These are phyloP conservation scores for Drosophila pallidifrons DNA, from an alignment of 1,140 invertebrate genomes.

Conservation along the genomic window DNA sequence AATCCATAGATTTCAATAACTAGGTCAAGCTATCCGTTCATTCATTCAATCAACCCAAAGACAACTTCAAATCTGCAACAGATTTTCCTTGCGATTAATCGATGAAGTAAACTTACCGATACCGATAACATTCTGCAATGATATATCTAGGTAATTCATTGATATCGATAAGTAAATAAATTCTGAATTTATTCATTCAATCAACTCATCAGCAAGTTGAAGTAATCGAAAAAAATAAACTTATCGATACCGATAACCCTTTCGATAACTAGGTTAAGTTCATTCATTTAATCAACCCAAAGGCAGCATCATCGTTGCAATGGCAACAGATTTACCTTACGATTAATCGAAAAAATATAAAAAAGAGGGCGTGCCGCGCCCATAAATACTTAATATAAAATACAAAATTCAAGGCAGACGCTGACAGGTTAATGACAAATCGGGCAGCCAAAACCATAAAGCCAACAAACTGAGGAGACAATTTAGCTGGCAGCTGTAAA, in stretches of 20 bases:
- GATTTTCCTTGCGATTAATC: no score
- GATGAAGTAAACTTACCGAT: no score
- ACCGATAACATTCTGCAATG: no score
- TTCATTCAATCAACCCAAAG: no score
- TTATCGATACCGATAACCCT: not conserved
- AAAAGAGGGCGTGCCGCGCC: slow-evolving; percentile 15
- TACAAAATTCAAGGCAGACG: slow-evolving; percentile 60
- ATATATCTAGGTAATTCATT: no score
- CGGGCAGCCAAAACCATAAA: slow-evolving; percentile 68
- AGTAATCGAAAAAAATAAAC: no score
- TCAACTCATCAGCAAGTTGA: not conserved
- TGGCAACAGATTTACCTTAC: not conserved
- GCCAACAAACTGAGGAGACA: slow-evolving; percentile 49
- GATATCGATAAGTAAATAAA: no score
- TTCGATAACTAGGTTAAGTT: not conserved
- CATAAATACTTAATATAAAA: slow-evolving; percentile 57
- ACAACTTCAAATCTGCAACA: no score
- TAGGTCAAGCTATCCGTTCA: no score
- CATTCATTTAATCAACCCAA: not conserved
- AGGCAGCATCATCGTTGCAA: not conserved
- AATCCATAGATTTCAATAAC: no score
- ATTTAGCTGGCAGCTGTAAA: not conserved
- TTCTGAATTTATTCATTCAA: not conserved
- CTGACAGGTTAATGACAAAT: slow-evolving; percentile 80
- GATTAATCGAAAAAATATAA: not conserved